phyloP scores from a whole-genome alignment of 2,888 invertebrate genomes.

The Hanleya hanleyi region DNA sequence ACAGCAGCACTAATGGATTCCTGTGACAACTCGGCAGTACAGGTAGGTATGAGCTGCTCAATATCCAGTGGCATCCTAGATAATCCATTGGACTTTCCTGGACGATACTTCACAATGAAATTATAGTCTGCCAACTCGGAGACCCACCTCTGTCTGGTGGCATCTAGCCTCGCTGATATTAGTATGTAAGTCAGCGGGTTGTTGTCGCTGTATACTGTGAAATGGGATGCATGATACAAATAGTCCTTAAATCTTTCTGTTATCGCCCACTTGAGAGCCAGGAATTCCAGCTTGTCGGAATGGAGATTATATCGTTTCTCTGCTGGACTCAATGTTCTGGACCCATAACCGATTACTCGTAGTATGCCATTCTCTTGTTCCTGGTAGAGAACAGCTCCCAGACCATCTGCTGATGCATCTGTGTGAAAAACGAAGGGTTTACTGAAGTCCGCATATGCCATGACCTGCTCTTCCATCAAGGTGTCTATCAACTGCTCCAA shows the following conservation, averaged over 20 bases:
- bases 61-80: conserved; percentile 7
- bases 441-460: conserved; percentile 25
- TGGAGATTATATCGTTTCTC: conserved; percentile 21
- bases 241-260: conserved; percentile 24
- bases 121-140: conserved; percentile 20
- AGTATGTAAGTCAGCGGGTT: conserved; percentile 25
- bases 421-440: conserved; percentile 29
- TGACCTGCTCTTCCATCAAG: conserved; percentile 16
- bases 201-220: too few relatives aligned
- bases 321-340: conserved; percentile 6
- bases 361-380: conserved; percentile 1
- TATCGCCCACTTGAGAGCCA: conserved; percentile 29
- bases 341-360: conserved; percentile 22
- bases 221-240: conserved; percentile 15
- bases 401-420: conserved; percentile 23
- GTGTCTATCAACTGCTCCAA: conserved; percentile 13
- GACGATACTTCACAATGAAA: conserved; percentile 13
- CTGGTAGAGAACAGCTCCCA: conserved; percentile 37
- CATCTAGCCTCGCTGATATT: conserved; percentile 23
- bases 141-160: conserved; percentile 24
- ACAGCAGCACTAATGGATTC: background rate
- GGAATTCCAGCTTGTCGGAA: conserved; percentile 15
- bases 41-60: background rate
- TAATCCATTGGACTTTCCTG: conserved; percentile 16
- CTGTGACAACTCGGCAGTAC: background rate